Conservation (phyloP, 2,113 vertebrate species). For the Charina bottae region DNA sequence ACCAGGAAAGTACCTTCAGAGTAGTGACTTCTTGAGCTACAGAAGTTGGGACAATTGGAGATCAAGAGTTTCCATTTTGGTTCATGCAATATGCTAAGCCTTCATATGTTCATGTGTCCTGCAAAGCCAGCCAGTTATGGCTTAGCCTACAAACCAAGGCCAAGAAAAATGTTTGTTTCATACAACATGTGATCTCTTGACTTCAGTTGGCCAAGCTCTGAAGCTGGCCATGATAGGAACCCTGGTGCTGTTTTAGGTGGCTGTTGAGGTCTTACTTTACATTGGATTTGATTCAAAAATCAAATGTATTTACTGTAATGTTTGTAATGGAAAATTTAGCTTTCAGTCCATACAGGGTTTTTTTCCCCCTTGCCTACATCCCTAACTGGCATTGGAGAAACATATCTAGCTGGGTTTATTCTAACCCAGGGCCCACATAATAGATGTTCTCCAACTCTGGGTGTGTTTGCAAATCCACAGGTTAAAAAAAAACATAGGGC, state of each 20-base stretch:
- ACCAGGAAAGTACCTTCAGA: neutral
- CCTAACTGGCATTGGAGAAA: neutral
- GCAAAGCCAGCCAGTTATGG: neutral
- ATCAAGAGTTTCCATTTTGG: neutral
- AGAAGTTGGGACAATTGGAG: neutral
- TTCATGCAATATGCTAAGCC: neutral
- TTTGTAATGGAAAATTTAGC: neutral
- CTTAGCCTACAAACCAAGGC: neutral
- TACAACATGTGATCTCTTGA: neutral
- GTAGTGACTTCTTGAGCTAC: neutral
- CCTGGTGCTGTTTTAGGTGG: neutral
- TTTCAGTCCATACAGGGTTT: neutral
- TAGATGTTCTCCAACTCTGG: too few relatives aligned
- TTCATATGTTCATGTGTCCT: neutral
- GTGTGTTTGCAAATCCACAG: neutral
- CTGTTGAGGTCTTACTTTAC: neutral
- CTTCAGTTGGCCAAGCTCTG: neutral
- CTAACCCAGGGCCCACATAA: too few relatives aligned
- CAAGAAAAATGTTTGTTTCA: neutral
- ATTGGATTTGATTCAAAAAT: too few relatives aligned
- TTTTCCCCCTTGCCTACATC: neutral
- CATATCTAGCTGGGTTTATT: neutral
- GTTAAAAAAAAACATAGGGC: neutral
- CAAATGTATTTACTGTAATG: too few relatives aligned
- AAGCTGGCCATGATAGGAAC: neutral